Percentiles rank a stretch among this genome's conserved stretches.
phyloP scores from a whole-genome alignment of 2,113 vertebrate species.

The Nicator chloris region DNA sequence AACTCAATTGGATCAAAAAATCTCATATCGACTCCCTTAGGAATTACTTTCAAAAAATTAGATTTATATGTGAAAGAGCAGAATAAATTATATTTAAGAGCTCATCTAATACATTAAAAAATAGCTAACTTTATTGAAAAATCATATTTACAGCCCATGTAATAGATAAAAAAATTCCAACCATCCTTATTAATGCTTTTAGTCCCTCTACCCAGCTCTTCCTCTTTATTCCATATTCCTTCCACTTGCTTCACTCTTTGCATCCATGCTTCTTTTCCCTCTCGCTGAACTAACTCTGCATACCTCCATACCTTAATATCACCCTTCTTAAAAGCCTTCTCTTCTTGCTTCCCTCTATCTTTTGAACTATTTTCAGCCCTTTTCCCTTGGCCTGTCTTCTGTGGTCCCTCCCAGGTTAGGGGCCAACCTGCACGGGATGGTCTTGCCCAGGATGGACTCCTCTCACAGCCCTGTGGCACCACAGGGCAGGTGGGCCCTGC shows the following conservation, averaged over 20 bases:
- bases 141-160: neutral
- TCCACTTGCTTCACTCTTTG: neutral
- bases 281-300: neutral
- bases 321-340: neutral
- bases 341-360: neutral
- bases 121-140: neutral
- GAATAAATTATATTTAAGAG: neutral
- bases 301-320: neutral
- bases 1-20: neutral
- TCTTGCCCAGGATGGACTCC: neutral
- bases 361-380: neutral
- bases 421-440: no score
- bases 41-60: neutral
- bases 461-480: neutral
- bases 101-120: neutral
- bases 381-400: neutral
- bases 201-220: neutral
- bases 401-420: neutral
- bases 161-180: neutral
- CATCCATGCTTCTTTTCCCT: neutral
- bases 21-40: neutral
- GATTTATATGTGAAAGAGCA: neutral
- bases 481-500: neutral
- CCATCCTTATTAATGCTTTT: neutral
- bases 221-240: neutral